Evolutionary conservation across 2,113 vertebrate species (phyloP).

Genomic region (zebrafish (Danio rerio)): GRCz12tu NC_133193.1:38383501-38384000

Average conservation of each 20-base stretch:
- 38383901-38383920: constrained; percentile 29
- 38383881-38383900: constrained; percentile 38
- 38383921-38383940: constrained; percentile 10
- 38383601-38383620: background rate
- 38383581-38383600: constrained; percentile 32
- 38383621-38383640: constrained; percentile 64
- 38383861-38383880: constrained; percentile 36
- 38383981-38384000: constrained; percentile 65
- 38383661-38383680: constrained; percentile 43
- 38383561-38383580: constrained; percentile 26
- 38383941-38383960: background rate
- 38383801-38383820: constrained; percentile 46
- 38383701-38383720: constrained; percentile 27
- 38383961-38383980: constrained; percentile 44
- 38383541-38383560: constrained; percentile 77
- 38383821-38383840: constrained; percentile 37
- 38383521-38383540: constrained; percentile 84
- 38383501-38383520: constrained; percentile 73
- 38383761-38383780: constrained; percentile 65
- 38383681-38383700: constrained; percentile 7
- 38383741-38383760: constrained; percentile 70
- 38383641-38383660: background rate
- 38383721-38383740: constrained; percentile 9
- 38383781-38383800: constrained; percentile 70
- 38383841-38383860: constrained; percentile 50